A percentile compares a stretch with the other conserved stretches of the same genome.
Evolutionary conservation across 2,888 invertebrate species (phyloP).

Genomic region (Drosophila robusta): DNA sequence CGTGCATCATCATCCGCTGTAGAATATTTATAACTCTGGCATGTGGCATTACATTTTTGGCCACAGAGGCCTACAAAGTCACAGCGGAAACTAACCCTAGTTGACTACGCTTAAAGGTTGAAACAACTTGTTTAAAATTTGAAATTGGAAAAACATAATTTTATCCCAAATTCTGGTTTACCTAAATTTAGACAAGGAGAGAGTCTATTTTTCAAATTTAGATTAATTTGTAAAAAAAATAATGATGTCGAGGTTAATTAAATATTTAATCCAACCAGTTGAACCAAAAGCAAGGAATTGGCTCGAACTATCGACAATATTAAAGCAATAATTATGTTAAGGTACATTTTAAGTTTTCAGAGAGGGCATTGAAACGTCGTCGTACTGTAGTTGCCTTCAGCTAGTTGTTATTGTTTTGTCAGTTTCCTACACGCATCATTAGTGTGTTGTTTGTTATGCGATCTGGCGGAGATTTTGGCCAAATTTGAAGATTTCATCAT

Average conservation of each 20-base stretch:
- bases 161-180: no score
- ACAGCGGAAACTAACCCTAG: background rate
- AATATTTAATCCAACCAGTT: no score
- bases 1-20: constrained; percentile 44
- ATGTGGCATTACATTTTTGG: constrained; percentile 29
- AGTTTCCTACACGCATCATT: constrained; percentile 62
- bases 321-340: no score
- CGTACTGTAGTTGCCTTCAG: background rate
- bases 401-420: constrained; percentile 26
- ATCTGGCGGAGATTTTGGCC: constrained; percentile 56
- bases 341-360: background rate
- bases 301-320: no score
- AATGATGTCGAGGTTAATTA: no score
- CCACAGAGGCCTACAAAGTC: constrained; percentile 1
- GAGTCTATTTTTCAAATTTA: no score
- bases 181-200: no score
- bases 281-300: no score
- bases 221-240: no score
- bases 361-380: constrained; percentile 30
- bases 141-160: no score
- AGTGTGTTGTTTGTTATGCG: constrained; percentile 70
- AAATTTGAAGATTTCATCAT: constrained; percentile 65
- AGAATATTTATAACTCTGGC: constrained; percentile 46
- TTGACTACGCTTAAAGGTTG: background rate
- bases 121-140: background rate